Evolutionary conservation across 2,888 invertebrate species (phyloP).

Genomic region (Rhodophaea formosa): DNA sequence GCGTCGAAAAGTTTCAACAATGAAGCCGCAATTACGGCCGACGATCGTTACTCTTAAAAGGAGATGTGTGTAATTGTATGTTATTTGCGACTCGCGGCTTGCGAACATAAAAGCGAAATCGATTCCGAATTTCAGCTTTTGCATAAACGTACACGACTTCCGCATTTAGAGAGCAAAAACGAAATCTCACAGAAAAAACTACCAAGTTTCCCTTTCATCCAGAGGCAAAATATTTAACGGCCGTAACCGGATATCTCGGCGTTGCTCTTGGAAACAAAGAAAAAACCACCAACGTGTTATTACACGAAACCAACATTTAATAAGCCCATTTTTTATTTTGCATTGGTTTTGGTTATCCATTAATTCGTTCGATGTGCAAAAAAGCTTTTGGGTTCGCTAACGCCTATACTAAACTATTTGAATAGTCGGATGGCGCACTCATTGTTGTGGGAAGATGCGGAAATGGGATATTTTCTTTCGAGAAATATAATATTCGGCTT

Average conservation of each 20-base stretch:
- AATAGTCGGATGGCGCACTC: slow-evolving; percentile 74
- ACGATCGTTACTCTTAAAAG: slow-evolving; percentile 50
- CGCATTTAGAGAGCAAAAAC: slow-evolving; percentile 74
- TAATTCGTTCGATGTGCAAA: slow-evolving; percentile 73
- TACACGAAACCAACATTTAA: slow-evolving; percentile 80
- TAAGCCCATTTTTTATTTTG: slow-evolving; percentile 77
- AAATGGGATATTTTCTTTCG: slow-evolving; percentile 82
- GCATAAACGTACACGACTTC: slow-evolving; percentile 76
- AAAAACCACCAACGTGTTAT: slow-evolving; percentile 79
- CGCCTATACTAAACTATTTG: slow-evolving; percentile 67
- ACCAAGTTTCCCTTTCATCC: slow-evolving; percentile 77
- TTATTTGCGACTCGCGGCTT: slow-evolving; percentile 53
- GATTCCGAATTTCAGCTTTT: slow-evolving; percentile 70
- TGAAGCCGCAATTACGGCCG: slow-evolving; percentile 50
- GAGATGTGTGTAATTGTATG: slow-evolving; percentile 69
- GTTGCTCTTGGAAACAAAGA: slow-evolving; percentile 76
- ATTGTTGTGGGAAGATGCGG: slow-evolving; percentile 81
- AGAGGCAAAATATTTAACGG: slow-evolving; percentile 79
- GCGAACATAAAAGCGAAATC: slow-evolving; percentile 68
- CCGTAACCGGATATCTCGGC: slow-evolving; percentile 78
- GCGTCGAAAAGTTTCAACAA: slow-evolving; percentile 52
- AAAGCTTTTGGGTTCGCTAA: slow-evolving; percentile 64
- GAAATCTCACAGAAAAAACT: slow-evolving; percentile 69
- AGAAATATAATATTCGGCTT: slow-evolving; percentile 79
- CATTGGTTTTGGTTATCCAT: slow-evolving; percentile 78